These are phyloP conservation scores for Pteria penguin DNA, from an alignment of 2,888 invertebrate genomes.

Conservation along the genomic window DNA sequence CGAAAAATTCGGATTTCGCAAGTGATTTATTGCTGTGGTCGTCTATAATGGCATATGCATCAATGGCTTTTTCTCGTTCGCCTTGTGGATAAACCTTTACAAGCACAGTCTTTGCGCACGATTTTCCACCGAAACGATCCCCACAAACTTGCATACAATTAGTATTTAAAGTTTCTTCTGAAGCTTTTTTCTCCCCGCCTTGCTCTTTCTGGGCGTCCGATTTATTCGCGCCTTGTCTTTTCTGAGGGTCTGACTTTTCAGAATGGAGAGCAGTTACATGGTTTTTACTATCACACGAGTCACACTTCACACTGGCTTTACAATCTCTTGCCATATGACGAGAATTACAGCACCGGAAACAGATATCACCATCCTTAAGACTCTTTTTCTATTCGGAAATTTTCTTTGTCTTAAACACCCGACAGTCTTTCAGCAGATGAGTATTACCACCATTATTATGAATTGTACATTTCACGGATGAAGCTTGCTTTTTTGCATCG, in stretches of 20 bases:
- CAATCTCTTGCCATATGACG: conserved; percentile 18
- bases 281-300: background rate
- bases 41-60: conserved; percentile 7
- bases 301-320: conserved; percentile 8
- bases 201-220: background rate
- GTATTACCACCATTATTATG: background rate
- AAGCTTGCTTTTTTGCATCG: background rate
- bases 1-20: conserved; percentile 6
- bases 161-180: background rate
- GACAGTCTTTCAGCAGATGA: conserved; percentile 18
- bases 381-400: conserved; percentile 13
- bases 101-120: conserved; percentile 25
- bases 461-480: background rate
- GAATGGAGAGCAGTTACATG: conserved; percentile 24
- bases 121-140: conserved; percentile 21
- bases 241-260: too few relatives aligned
- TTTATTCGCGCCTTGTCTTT: background rate
- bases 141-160: conserved; percentile 38
- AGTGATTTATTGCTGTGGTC: conserved; percentile 14
- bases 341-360: conserved; percentile 21
- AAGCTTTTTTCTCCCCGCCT: conserved; percentile 7
- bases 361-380: conserved; percentile 21
- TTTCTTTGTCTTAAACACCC: conserved; percentile 17
- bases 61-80: background rate
- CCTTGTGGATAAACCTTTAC: conserved; percentile 14